Conservation (phyloP, 2,797 vertebrate species). For the Sebastiscus albofasciatus region DNA sequence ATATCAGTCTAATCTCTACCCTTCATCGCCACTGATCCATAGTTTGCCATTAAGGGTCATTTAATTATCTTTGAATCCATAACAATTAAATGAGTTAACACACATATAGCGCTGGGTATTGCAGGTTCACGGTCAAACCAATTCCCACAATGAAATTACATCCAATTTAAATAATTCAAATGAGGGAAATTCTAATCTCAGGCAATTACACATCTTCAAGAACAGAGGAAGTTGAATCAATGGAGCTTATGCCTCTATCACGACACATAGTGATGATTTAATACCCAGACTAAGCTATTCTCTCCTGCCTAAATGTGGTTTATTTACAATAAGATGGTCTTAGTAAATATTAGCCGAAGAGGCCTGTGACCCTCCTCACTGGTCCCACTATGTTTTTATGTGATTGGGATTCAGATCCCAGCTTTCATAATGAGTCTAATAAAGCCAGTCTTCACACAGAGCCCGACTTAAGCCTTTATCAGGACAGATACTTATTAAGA, state of each 20-base stretch:
- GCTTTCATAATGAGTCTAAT: conserved; percentile 54
- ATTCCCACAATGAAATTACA: conserved; percentile 29
- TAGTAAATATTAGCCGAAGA: conserved; percentile 41
- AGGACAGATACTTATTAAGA: conserved; percentile 74
- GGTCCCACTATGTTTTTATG: not conserved
- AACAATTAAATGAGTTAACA: conserved; percentile 39
- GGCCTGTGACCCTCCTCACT: not conserved
- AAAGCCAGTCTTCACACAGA: conserved; percentile 47
- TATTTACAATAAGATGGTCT: conserved; percentile 22
- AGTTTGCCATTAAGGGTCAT: conserved; percentile 27
- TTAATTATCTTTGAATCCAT: conserved; percentile 54
- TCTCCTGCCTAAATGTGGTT: conserved; percentile 24
- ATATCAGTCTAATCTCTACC: not conserved
- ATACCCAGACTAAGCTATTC: conserved; percentile 12
- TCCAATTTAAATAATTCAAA: conserved; percentile 48
- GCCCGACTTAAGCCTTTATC: conserved; percentile 54
- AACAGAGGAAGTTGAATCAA: conserved; percentile 20
- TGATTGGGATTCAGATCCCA: conserved; percentile 28
- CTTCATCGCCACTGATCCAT: not conserved
- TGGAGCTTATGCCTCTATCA: not conserved
- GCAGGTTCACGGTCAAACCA: conserved; percentile 20
- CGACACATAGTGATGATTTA: not conserved
- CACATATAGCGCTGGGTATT: not conserved
- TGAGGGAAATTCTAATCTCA: conserved; percentile 27
- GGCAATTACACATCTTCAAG: conserved; percentile 18